These are phyloP conservation scores for Dysmachus trigonus DNA, from an alignment of 2,888 invertebrate genomes.

Conservation along the genomic window DNA sequence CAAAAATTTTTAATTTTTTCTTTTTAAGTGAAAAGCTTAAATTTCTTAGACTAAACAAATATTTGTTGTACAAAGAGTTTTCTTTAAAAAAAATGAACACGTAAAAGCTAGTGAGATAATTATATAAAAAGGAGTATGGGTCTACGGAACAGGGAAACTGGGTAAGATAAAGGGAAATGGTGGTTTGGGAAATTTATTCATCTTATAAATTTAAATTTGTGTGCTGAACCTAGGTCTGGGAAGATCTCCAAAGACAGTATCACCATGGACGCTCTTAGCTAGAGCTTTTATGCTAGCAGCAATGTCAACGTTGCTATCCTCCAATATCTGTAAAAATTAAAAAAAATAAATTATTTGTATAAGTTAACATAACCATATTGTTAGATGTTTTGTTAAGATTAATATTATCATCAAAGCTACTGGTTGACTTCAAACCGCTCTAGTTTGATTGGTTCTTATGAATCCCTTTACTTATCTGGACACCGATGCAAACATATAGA, in stretches of 20 bases:
- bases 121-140: conserved; percentile 24
- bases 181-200: not conserved
- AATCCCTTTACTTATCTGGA: too few relatives aligned
- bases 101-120: conserved; percentile 36
- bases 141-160: not conserved
- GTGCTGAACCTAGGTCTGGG: conserved; percentile 87
- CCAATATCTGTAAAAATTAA: conserved; percentile 55
- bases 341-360: not conserved
- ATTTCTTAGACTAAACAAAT: conserved; percentile 13
- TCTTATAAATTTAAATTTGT: conserved; percentile 72
- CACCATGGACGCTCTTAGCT: conserved; percentile 88
- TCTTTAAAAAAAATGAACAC: conserved; percentile 31
- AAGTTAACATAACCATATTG: not conserved
- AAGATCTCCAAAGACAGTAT: conserved; percentile 85
- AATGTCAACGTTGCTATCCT: conserved; percentile 79
- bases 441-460: too few relatives aligned
- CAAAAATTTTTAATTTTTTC: not conserved
- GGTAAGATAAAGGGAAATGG: not conserved
- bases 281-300: conserved; percentile 92
- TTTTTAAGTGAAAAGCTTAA: conserved; percentile 27
- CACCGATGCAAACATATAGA: too few relatives aligned
- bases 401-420: not conserved
- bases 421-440: not conserved
- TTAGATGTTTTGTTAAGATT: not conserved
- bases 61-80: conserved; percentile 16